Percentiles rank a stretch among this genome's conserved stretches.
These are phyloP conservation scores for Listronotus bonariensis DNA, from an alignment of 1,140 invertebrate species.

Conservation along the genomic window DNA sequence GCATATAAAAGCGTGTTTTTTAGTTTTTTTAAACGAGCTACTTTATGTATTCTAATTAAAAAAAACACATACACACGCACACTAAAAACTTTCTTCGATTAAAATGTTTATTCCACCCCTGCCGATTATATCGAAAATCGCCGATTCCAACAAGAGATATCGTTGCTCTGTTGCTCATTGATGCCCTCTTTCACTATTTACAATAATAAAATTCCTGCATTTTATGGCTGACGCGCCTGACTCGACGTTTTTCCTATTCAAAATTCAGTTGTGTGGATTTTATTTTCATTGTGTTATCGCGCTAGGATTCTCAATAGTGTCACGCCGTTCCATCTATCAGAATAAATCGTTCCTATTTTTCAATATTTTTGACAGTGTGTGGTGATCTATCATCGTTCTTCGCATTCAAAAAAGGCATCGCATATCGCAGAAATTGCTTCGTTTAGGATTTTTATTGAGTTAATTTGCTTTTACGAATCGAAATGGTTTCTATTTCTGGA, in stretches of 20 bases:
- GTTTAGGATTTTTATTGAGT: conserved; percentile 9
- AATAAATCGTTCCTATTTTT: conserved; percentile 30
- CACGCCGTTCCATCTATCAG: conserved; percentile 29
- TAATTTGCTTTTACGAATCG: background rate
- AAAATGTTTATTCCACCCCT: background rate
- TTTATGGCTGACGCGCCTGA: conserved; percentile 24
- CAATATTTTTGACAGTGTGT: conserved; percentile 5
- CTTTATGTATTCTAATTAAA: too few species aligned
- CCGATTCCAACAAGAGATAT: conserved; percentile 9
- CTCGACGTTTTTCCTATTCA: conserved; percentile 32
- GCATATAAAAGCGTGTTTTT: too few species aligned
- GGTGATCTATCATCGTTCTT: conserved; percentile 22
- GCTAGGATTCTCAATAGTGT: conserved; percentile 30
- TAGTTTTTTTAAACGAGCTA: too few species aligned
- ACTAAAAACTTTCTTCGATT: background rate
- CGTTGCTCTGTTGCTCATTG: conserved; percentile 17
- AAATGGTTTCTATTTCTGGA: background rate
- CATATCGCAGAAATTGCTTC: conserved; percentile 7
- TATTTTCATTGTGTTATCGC: conserved; percentile 34
- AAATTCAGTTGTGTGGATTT: conserved; percentile 27
- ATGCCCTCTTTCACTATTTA: conserved; percentile 11
- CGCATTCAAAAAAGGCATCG: conserved; percentile 11
- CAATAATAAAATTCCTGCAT: conserved; percentile 25
- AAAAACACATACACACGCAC: too few species aligned
- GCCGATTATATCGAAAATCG: background rate